Percentiles rank a stretch among this genome's conserved stretches.
phyloP scores from a whole-genome alignment of 2,113 vertebrate genomes.

The Labeo rohita region DNA sequence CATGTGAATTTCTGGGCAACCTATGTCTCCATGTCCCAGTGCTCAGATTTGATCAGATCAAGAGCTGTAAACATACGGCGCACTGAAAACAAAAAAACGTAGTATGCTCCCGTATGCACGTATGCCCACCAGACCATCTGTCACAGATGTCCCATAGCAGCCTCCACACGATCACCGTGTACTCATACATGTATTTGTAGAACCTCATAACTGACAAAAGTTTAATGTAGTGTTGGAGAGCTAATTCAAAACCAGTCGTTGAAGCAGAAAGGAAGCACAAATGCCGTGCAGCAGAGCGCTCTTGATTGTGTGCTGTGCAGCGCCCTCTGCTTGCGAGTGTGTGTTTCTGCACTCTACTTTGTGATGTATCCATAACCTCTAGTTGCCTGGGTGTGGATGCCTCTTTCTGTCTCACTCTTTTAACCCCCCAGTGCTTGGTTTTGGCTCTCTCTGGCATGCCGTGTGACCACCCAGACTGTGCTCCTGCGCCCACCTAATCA shows the following conservation, averaged over 20 bases:
- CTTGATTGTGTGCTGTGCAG: slow-evolving; percentile 22
- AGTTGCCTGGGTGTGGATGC: slow-evolving; percentile 6
- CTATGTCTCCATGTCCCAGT: background rate
- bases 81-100: background rate
- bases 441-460: slow-evolving; percentile 7
- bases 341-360: background rate
- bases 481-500: background rate
- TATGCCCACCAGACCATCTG: background rate
- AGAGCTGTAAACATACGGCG: background rate
- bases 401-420: background rate
- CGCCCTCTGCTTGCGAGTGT: slow-evolving; percentile 42
- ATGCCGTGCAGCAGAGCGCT: slow-evolving; percentile 8
- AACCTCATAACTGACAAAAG: background rate
- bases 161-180: background rate
- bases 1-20: background rate
- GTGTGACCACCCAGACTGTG: background rate
- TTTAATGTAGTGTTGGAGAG: background rate
- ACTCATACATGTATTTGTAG: background rate
- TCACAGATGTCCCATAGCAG: background rate
- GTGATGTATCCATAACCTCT: background rate
- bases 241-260: background rate
- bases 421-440: slow-evolving; percentile 17
- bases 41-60: background rate
- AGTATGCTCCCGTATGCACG: background rate
- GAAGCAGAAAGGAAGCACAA: background rate